phyloP scores from a whole-genome alignment of 2,113 vertebrate species.

The Oceanodroma tethys region DNA sequence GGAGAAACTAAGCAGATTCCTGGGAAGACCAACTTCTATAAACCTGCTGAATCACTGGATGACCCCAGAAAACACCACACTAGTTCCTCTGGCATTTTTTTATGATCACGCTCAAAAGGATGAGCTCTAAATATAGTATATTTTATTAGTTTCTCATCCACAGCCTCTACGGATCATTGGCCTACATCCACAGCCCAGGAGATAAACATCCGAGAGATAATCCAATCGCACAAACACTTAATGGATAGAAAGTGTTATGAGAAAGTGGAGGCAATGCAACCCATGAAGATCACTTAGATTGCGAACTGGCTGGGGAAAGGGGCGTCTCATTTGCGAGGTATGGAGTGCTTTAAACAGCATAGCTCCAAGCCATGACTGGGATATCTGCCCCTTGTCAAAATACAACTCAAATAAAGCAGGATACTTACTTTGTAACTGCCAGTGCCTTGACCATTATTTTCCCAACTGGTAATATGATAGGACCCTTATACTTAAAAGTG shows the following conservation, averaged over 20 bases:
- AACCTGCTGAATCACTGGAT: neutral
- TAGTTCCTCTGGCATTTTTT: neutral
- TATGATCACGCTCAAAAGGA: neutral
- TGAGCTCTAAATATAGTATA: neutral
- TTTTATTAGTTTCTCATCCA: neutral
- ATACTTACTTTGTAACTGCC: conserved; percentile 84
- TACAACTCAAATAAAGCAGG: neutral
- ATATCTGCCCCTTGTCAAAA: neutral
- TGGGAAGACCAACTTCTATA: neutral
- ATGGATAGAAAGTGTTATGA: neutral
- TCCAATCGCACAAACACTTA: neutral
- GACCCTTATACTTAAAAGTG: conserved; percentile 81
- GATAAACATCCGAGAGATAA: neutral
- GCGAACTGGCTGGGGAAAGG: neutral
- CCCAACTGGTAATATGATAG: conserved; percentile 82
- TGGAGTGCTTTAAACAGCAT: neutral
- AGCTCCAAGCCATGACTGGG: neutral
- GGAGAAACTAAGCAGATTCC: neutral
- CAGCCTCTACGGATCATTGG: neutral
- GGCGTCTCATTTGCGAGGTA: neutral
- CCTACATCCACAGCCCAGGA: neutral
- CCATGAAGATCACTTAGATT: neutral
- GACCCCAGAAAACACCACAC: neutral
- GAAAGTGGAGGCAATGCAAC: neutral
- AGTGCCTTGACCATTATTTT: conserved; percentile 85